Evolutionary conservation across 2,797 vertebrate genomes (phyloP), one percentile per base, ranked within the genome.

Genomic region (Acomys russatus): DNA sequence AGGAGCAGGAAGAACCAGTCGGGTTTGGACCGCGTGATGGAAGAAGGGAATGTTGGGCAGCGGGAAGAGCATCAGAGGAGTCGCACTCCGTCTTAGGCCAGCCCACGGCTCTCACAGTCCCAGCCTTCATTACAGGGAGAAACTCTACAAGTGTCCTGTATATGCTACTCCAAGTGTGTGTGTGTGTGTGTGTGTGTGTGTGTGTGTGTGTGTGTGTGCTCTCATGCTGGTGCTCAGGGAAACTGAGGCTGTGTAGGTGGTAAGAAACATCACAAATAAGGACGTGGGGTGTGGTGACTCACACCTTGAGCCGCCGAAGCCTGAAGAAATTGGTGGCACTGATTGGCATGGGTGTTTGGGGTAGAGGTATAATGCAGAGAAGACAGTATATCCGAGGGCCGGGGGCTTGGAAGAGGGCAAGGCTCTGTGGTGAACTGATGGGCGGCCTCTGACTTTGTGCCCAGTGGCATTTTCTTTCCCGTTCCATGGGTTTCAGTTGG

Each of bases 401-500:
- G 30, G 0, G 1, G 54, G 56, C 70, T 49, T 30, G 7, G 51
- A 64, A n/a, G 3, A 54, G 25, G 33, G 35, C 28, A 4, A 0
- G 3, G 30, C 0, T 2, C 61, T 38, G 5, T 56, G 33, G 20
- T 23, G 33, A 54, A 25, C 0, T 18, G 33, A 89, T 17, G 35
- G 44, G 59, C 35, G 68, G 23, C 20, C 84, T 86, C 51, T 54
- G 70, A 54, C 71, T 88, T 59, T 38, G 88, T 83, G 64, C 51
- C 44, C 61, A 14, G 4, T 85, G 85, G 51, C 90, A 68, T 94
- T 82, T 71, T 83, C 64, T 94, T 87, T 33, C 66, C 56, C 77
- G 82, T 18, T 38, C 56, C 11, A 0, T 61, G 23, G 92, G 93
- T 92, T 92, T 88, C 68, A 51, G 66, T 80, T 95, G 74, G 64